Evolutionary conservation across 1,140 invertebrate genomes (phyloP).

Genomic region (Adoxophyes honmai): DNA sequence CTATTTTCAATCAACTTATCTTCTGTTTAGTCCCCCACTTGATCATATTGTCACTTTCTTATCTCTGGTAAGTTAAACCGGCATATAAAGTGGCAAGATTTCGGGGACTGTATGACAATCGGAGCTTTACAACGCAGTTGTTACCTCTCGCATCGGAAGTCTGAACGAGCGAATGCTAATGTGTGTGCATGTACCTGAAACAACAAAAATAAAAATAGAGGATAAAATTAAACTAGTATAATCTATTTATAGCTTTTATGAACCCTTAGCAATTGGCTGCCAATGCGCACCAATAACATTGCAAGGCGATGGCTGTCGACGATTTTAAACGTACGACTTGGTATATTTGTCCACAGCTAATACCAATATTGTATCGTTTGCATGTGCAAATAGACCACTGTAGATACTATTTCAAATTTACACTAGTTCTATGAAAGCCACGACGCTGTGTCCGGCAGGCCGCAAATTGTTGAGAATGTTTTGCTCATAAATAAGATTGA

Average conservation of each 20-base stretch:
- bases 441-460: not conserved
- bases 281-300: not conserved
- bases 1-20: too few species aligned
- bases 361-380: not conserved
- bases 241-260: too few species aligned
- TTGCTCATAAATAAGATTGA: too few species aligned
- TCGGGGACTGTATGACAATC: too few species aligned
- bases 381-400: not conserved
- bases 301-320: not conserved
- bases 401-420: not conserved
- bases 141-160: not conserved
- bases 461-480: too few species aligned
- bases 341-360: not conserved
- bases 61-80: too few species aligned
- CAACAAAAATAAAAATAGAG: constrained; percentile 1
- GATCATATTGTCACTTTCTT: too few species aligned
- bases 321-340: not conserved
- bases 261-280: too few species aligned
- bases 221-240: constrained; percentile 20
- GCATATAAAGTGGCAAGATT: too few species aligned
- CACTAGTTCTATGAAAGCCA: constrained; percentile 1
- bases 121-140: too few species aligned
- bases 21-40: too few species aligned
- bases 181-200: not conserved
- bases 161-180: not conserved